phyloP scores from a whole-genome alignment of 2,113 vertebrate species.

The Rhinolophus ferrumequinum region DNA sequence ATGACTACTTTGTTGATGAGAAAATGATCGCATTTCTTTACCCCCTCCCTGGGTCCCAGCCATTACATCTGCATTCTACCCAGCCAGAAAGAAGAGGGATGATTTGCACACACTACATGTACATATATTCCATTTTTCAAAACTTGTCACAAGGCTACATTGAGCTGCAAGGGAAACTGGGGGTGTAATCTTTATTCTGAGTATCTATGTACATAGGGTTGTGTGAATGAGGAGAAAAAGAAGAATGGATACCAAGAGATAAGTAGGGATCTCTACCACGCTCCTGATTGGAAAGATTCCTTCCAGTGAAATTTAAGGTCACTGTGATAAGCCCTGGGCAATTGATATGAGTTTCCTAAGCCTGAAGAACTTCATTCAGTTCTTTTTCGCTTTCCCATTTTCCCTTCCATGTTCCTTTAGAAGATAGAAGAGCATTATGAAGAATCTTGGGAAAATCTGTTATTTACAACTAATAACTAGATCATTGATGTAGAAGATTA shows the following conservation, averaged over 20 bases:
- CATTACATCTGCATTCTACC: too few relatives aligned
- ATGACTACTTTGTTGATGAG: neutral
- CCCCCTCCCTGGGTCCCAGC: rapidly evolving
- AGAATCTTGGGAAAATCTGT: neutral
- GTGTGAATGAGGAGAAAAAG: neutral
- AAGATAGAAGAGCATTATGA: neutral
- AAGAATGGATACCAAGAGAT: neutral
- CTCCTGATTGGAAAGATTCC: neutral
- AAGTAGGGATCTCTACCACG: neutral
- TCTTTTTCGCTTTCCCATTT: neutral
- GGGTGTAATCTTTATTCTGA: neutral
- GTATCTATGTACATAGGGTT: neutral
- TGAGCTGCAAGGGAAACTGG: neutral
- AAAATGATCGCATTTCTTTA: neutral
- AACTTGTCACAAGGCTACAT: neutral
- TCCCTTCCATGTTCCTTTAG: neutral
- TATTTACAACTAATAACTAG: neutral
- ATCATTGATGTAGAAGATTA: neutral
- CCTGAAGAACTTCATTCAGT: neutral
- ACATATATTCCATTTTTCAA: neutral
- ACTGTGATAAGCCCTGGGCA: neutral
- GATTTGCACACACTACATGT: neutral
- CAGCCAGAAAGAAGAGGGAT: neutral
- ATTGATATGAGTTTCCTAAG: neutral
- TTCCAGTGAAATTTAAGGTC: neutral